A percentile compares a stretch with the other conserved stretches of the same genome.
These are phyloP conservation scores for Euzetes globulus DNA, from an alignment of 2,888 invertebrate genomes.

Conservation along the genomic window DNA sequence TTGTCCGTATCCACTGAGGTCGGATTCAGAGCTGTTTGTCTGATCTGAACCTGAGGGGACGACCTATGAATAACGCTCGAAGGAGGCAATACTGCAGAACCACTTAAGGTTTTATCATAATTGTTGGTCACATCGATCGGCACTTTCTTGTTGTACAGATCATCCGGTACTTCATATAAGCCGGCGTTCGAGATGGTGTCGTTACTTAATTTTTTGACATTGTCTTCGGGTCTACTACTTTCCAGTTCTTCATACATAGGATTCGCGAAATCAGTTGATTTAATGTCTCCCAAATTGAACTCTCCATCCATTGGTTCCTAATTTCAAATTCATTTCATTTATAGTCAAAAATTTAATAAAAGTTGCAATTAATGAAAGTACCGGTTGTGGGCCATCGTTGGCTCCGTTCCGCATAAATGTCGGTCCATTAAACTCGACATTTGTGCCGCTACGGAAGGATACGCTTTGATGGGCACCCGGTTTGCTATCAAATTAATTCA, in stretches of 20 bases:
- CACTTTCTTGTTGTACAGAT: conserved; percentile 37
- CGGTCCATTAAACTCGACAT: conserved; percentile 70
- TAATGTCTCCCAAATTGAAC: conserved; percentile 67
- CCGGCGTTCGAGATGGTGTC: conserved; percentile 40
- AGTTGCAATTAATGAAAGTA: conserved; percentile 32
- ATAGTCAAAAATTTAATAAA: background rate
- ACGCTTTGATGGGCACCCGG: conserved; percentile 73
- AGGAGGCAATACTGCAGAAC: conserved; percentile 69
- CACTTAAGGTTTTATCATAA: conserved; percentile 41
- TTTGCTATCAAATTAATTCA: conserved; percentile 58
- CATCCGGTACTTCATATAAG: conserved; percentile 43
- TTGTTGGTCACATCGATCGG: conserved; percentile 31
- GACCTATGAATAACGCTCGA: conserved; percentile 71
- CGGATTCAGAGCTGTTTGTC: conserved; percentile 73
- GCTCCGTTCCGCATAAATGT: conserved; percentile 44
- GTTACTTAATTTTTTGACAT: conserved; percentile 28
- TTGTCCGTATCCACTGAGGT: conserved; percentile 73
- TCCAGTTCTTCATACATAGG: conserved; percentile 85
- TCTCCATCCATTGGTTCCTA: conserved; percentile 65
- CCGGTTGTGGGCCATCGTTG: conserved; percentile 41
- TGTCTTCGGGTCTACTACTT: conserved; percentile 34
- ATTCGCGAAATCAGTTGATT: conserved; percentile 80
- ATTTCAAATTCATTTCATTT: background rate
- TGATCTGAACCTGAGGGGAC: conserved; percentile 63
- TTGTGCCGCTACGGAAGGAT: conserved; percentile 84